Percentiles rank a stretch among this genome's conserved stretches.
phyloP scores from a whole-genome alignment of 2,888 invertebrate genomes.

The Empis stercorea region DNA sequence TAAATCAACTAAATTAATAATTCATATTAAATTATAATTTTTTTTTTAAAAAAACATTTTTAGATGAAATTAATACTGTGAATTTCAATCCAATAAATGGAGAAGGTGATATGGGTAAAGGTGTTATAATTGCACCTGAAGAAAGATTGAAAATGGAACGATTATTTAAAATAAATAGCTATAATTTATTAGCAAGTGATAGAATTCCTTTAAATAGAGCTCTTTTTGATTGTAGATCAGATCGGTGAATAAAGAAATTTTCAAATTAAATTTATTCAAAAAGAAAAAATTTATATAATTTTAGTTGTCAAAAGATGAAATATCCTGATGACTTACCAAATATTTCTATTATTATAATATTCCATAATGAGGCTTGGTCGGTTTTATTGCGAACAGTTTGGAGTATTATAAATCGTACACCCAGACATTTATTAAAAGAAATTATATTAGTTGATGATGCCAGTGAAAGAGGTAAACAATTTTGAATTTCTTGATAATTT shows the following conservation, averaged over 20 bases:
- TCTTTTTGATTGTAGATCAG: conserved; percentile 71
- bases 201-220: conserved; percentile 73
- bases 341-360: conserved; percentile 88
- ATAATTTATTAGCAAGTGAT: conserved; percentile 80
- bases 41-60: conserved; percentile 16
- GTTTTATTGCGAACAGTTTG: conserved; percentile 88
- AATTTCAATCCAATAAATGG: conserved; percentile 49
- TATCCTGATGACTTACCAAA: conserved; percentile 57
- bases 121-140: too few relatives aligned
- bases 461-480: conserved; percentile 68
- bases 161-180: conserved; percentile 70
- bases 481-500: too few relatives aligned
- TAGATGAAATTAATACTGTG: conserved; percentile 50
- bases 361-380: conserved; percentile 99
- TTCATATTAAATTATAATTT: too few relatives aligned
- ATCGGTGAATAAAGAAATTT: conserved; percentile 48
- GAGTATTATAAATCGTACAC: conserved; percentile 85
- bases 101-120: conserved; percentile 35
- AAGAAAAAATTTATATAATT: too few relatives aligned
- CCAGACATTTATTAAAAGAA: conserved; percentile 59
- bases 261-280: conserved; percentile 12
- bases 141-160: conserved; percentile 62
- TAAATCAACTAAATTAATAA: too few relatives aligned
- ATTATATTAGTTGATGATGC: conserved; percentile 83
- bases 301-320: conserved; percentile 47